These are phyloP conservation scores for Phaethon lepturus DNA, from an alignment of 2,113 vertebrate genomes.

Conservation along the genomic window DNA sequence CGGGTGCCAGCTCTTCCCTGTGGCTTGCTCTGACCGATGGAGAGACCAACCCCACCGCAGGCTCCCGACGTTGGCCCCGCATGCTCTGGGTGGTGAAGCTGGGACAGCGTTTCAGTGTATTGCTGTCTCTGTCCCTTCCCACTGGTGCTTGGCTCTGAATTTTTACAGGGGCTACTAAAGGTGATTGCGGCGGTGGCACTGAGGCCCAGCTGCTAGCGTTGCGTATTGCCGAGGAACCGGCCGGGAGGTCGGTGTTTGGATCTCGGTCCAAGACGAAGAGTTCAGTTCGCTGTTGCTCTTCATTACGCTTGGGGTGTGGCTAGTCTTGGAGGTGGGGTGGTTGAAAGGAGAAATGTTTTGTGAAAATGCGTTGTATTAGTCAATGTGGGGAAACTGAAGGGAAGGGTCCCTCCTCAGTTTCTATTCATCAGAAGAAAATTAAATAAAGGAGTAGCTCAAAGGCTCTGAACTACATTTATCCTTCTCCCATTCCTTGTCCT, in stretches of 20 bases:
- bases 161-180: neutral
- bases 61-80: constrained; percentile 41
- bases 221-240: neutral
- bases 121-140: neutral
- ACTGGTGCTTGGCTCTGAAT: neutral
- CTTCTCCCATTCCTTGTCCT: neutral
- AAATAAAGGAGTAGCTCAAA: neutral
- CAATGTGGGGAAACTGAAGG: neutral
- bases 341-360: neutral
- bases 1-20: neutral
- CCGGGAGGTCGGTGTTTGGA: neutral
- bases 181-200: neutral
- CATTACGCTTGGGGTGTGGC: constrained; percentile 19
- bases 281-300: neutral
- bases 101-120: neutral
- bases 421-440: neutral
- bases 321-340: neutral
- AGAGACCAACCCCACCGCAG: neutral
- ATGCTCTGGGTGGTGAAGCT: neutral
- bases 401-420: neutral
- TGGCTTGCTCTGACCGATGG: neutral
- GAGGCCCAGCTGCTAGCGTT: constrained; percentile 5
- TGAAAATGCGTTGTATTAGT: neutral
- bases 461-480: neutral
- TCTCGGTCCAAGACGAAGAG: neutral